Evolutionary conservation across 1,140 invertebrate species (phyloP), one percentile per base, ranked within the genome.

Genomic region (Geopemphigus sp.): DNA sequence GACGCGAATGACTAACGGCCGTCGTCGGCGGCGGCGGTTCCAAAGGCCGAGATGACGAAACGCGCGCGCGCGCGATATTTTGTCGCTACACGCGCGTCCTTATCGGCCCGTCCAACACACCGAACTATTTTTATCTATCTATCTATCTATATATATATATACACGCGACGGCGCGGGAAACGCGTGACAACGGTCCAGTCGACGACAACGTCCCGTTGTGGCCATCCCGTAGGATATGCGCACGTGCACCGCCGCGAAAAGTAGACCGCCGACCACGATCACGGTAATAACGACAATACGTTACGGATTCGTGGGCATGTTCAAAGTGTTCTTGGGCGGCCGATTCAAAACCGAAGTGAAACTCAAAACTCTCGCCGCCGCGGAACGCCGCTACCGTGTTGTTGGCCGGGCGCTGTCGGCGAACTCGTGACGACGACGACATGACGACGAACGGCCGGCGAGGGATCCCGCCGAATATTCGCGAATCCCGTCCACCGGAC

Each of bases 241-340:
- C 19, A 64, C 11, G 19, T n/a, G 61, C 15, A 29, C 26, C 3
- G n/a, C n/a, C n/a, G n/a, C n/a, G n/a, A 64, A 19, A 39, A 11
- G 3, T 11, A n/a, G 1, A 4, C 5, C 5, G n/a, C 19, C 10
- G 32, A 66, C 39, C 5, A 64, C 39, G 19, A 1, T 22, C n/a
- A 10, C 29, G 15, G 39, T 17, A 4, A 32, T 5, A 4, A 4
- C 10, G 22, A 17, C 0, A 19, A 19, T 5, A 5, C 39, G 10
- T 47, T 5, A 4, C 14, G 15, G 29, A 26, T 47, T 47, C 26
- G 73, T 76, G 73, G 73, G 56, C 22, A 76, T 76, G 73, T 76
- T 45, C 39, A 76, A 61, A 1, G 73, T 76, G 73, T 76, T 76
- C 26, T 45, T 76, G 56, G 73, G 73, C 4, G 73, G 73, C 26